Conservation (phyloP, 1,140 invertebrate genomes). For the Drosophila mayri region DNA sequence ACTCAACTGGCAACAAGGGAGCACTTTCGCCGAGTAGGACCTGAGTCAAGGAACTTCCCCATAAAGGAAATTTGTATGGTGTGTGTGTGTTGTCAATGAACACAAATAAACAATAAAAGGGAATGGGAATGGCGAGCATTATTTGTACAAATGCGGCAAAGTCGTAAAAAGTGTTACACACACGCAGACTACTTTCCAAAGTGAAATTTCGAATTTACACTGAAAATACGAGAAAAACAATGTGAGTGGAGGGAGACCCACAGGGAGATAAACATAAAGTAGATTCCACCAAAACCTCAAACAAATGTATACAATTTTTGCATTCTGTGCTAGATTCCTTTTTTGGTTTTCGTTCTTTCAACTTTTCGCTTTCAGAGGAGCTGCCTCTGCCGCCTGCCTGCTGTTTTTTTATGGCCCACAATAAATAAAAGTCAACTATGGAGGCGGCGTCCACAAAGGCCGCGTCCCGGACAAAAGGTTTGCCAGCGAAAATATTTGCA, state of each 20-base stretch:
- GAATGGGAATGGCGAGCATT: constrained; percentile 36
- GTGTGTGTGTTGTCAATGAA: constrained; percentile 43
- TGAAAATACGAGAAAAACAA: constrained; percentile 8
- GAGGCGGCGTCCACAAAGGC: constrained; percentile 17
- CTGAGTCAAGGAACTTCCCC: constrained; percentile 26
- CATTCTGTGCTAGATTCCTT: constrained; percentile 56
- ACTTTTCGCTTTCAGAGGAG: constrained; percentile 23
- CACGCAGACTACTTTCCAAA: constrained; percentile 18
- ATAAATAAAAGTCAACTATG: constrained; percentile 50
- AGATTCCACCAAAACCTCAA: constrained; percentile 51
- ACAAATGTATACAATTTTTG: constrained; percentile 61
- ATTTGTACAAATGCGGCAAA: constrained; percentile 50
- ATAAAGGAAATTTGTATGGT: constrained; percentile 45
- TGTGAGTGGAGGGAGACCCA: not conserved
- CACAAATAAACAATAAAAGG: constrained; percentile 49
- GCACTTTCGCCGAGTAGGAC: constrained; percentile 37
- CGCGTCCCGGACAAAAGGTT: constrained; percentile 47
- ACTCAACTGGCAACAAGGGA: constrained; percentile 60
- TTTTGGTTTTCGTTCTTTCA: constrained; percentile 34
- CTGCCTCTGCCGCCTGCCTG: constrained; percentile 1
- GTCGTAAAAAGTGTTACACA: constrained; percentile 65
- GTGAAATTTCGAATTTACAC: constrained; percentile 55
- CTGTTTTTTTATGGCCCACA: constrained; percentile 52
- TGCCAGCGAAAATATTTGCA: constrained; percentile 72
- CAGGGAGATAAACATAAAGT: constrained; percentile 38